A percentile compares a stretch with the other conserved stretches of the same genome.
phyloP scores from a whole-genome alignment of 2,888 invertebrate species.

The Smittia aterrima region DNA sequence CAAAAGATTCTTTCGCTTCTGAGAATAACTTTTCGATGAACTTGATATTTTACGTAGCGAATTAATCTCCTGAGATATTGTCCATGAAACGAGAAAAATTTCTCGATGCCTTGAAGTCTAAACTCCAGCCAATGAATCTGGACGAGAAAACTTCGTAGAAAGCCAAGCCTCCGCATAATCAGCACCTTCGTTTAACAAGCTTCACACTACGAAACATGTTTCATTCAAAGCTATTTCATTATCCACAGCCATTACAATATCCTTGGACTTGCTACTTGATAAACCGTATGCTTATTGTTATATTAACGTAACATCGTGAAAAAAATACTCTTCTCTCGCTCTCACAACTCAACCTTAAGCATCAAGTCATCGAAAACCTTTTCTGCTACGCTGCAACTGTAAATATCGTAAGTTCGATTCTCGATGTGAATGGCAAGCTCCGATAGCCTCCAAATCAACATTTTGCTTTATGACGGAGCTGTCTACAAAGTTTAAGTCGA shows the following conservation, averaged over 20 bases:
- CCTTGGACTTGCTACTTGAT: slow-evolving; percentile 25
- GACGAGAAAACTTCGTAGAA: too few relatives aligned
- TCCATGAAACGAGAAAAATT: background rate
- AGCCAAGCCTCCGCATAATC: too few relatives aligned
- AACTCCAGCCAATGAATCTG: too few relatives aligned
- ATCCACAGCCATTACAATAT: background rate
- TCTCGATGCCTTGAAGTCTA: background rate
- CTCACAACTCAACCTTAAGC: background rate
- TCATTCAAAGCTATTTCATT: too few relatives aligned
- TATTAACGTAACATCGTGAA: background rate
- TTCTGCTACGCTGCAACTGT: slow-evolving; percentile 5
- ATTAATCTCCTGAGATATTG: background rate
- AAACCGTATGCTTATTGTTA: background rate
- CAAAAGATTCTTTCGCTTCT: slow-evolving; percentile 15
- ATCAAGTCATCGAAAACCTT: slow-evolving; percentile 13
- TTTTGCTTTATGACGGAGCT: slow-evolving; percentile 14
- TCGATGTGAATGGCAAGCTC: background rate
- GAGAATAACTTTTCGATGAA: background rate
- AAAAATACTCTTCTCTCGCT: background rate
- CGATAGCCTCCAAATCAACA: slow-evolving; percentile 16
- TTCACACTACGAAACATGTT: too few relatives aligned
- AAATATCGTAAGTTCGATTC: slow-evolving; percentile 16
- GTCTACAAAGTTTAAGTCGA: slow-evolving; percentile 13
- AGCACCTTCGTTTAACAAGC: too few relatives aligned
- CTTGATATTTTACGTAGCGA: slow-evolving; percentile 14